Evolutionary conservation across 2,113 vertebrate genomes (phyloP).

Genomic region (Deroptyus accipitrinus): DNA sequence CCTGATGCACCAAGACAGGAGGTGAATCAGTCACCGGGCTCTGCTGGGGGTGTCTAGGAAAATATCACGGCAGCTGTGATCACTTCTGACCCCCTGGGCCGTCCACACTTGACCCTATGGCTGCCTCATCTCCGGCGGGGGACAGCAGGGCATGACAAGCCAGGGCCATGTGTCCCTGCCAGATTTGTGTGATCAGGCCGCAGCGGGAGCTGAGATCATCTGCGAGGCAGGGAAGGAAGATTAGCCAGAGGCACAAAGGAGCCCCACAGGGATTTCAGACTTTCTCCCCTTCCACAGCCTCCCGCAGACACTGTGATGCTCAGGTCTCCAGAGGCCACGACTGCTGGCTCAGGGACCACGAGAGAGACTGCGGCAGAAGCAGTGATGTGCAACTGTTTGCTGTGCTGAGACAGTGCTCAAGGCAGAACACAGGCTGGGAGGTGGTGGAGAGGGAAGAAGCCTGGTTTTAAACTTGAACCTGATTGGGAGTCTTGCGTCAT

Average conservation of each 20-base stretch:
- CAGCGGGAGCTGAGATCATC: background rate
- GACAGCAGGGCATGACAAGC: background rate
- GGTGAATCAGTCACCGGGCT: conserved; percentile 46
- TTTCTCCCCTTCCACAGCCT: background rate
- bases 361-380: background rate
- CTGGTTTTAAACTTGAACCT: background rate
- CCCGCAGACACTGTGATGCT: fast-evolving
- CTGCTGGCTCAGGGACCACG: background rate
- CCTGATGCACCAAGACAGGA: conserved; percentile 35
- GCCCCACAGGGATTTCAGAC: background rate
- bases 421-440: background rate
- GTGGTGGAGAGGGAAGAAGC: background rate
- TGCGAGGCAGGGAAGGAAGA: background rate
- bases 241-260: background rate
- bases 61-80: background rate
- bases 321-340: background rate
- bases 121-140: background rate
- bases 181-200: background rate
- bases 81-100: background rate
- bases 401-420: background rate
- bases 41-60: conserved; percentile 35
- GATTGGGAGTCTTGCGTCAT: background rate
- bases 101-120: background rate
- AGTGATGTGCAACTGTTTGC: background rate
- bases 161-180: fast-evolving